phyloP scores from a whole-genome alignment of 2,797 vertebrate species.

The Rhabdophis nuchalis region DNA sequence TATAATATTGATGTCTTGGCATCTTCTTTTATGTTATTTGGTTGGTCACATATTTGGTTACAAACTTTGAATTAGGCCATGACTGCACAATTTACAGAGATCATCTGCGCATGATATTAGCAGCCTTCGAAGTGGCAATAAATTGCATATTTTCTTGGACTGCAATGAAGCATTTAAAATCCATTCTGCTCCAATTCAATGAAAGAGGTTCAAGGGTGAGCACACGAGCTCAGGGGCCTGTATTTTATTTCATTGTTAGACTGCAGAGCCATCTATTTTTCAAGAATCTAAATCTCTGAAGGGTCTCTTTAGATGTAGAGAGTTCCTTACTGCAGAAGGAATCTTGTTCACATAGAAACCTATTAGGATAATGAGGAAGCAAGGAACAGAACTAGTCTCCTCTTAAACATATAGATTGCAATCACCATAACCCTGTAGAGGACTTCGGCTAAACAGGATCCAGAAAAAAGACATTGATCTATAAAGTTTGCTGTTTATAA shows the following conservation, averaged over 20 bases:
- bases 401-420: neutral
- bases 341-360: neutral
- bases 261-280: neutral
- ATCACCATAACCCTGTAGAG: neutral
- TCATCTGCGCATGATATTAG: neutral
- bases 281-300: neutral
- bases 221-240: neutral
- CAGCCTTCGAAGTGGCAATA: neutral
- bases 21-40: neutral
- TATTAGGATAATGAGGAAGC: neutral
- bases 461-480: neutral
- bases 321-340: neutral
- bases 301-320: neutral
- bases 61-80: neutral
- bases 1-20: neutral
- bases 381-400: neutral
- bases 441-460: neutral
- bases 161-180: neutral
- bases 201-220: neutral
- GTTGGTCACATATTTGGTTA: neutral
- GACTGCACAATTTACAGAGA: neutral
- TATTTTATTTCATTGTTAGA: neutral
- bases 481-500: neutral
- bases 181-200: neutral
- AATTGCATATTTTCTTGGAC: neutral